phyloP scores from a whole-genome alignment of 2,888 invertebrate species.

The Ophion costatus region DNA sequence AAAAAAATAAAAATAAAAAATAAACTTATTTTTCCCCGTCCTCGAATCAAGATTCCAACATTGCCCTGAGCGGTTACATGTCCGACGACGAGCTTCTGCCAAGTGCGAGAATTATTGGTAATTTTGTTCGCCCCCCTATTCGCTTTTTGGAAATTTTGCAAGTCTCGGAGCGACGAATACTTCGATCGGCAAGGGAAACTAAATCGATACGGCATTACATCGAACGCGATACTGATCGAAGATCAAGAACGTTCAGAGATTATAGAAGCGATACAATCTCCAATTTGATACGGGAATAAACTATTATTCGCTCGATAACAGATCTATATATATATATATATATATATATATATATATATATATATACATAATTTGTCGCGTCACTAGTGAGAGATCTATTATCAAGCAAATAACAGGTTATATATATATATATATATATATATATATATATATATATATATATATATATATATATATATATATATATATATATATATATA shows the following conservation, averaged over 20 bases:
- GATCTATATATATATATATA: conserved; percentile 3
- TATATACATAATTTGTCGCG: too few species aligned
- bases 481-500: too few species aligned
- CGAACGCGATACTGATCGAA: conserved; percentile 62
- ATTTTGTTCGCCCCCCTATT: background rate
- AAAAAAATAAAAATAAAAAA: conserved; percentile 13
- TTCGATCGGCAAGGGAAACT: conserved; percentile 5
- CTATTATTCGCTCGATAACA: conserved; percentile 64
- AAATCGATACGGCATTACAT: conserved; percentile 53
- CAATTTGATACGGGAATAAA: conserved; percentile 57
- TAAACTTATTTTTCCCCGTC: too few species aligned
- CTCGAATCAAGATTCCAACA: background rate
- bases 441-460: too few species aligned
- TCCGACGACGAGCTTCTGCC: background rate
- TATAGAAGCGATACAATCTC: conserved; percentile 58
- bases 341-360: too few species aligned
- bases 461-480: too few species aligned
- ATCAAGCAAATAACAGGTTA: too few species aligned
- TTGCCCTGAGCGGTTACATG: background rate
- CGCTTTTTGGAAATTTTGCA: background rate
- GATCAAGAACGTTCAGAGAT: conserved; percentile 58
- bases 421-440: too few species aligned
- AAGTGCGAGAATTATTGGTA: background rate
- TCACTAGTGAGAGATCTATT: background rate
- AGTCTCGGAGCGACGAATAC: background rate